Evolutionary conservation across 2,888 invertebrate genomes (phyloP).

Genomic region (Pardosa pseudoannulata): DNA sequence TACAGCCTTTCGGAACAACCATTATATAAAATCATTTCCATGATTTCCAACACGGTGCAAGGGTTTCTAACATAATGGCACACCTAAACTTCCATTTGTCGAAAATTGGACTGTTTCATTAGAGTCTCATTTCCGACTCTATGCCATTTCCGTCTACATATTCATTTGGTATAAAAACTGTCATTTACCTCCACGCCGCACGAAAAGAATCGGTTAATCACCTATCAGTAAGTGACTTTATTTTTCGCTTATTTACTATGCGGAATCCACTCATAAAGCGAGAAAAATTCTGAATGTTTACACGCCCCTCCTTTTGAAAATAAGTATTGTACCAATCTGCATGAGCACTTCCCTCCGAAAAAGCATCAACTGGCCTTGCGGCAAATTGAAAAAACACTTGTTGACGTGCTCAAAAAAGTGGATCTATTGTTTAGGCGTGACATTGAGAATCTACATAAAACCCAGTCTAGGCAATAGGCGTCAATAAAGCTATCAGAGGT

Average conservation of each 20-base stretch:
- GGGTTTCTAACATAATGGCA: no score
- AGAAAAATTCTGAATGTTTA: not conserved
- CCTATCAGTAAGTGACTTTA: not conserved
- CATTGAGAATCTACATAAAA: slow-evolving; percentile 48
- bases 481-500: slow-evolving; percentile 59
- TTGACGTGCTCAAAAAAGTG: slow-evolving; percentile 14
- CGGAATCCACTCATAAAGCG: not conserved
- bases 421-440: slow-evolving; percentile 47
- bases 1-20: no score
- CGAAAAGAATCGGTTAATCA: not conserved
- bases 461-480: slow-evolving; percentile 37
- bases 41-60: no score
- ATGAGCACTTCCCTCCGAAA: not conserved
- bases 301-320: not conserved
- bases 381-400: slow-evolving; percentile 55
- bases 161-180: not conserved
- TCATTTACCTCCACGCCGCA: not conserved
- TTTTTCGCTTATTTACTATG: not conserved
- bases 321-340: not conserved
- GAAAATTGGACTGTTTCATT: not conserved
- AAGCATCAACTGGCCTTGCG: slow-evolving; percentile 36
- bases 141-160: not conserved
- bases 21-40: no score
- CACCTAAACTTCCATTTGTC: no score
- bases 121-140: not conserved